Evolutionary conservation across 2,113 vertebrate species (phyloP).

Genomic region (Bos indicus): DNA sequence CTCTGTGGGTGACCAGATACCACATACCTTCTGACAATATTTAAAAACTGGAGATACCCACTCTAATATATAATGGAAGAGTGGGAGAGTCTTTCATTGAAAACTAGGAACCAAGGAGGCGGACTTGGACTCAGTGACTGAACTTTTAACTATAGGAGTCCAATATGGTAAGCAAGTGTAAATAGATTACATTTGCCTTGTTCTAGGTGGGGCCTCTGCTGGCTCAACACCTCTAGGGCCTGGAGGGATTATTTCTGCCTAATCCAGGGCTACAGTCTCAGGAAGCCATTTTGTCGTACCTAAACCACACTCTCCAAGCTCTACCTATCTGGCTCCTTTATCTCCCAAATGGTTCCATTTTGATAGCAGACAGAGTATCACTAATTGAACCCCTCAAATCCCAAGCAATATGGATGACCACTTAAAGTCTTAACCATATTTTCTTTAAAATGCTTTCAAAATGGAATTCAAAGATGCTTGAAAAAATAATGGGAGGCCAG

Average conservation of each 20-base stretch:
- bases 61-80: neutral
- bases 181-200: neutral
- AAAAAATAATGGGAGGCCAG: neutral
- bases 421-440: neutral
- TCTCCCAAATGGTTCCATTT: neutral
- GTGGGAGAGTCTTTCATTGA: neutral
- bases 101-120: neutral
- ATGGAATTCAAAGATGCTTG: neutral
- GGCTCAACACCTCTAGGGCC: neutral
- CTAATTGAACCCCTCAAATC: neutral
- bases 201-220: neutral
- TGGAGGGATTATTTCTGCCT: neutral
- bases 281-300: neutral
- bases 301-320: neutral
- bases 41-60: neutral
- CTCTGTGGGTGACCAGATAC: neutral
- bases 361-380: neutral
- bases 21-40: neutral
- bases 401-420: neutral
- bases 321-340: neutral
- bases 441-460: constrained; percentile 17
- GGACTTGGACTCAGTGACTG: neutral
- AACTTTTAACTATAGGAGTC: neutral
- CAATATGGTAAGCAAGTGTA: neutral
- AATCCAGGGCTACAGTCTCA: neutral